Percentiles rank a stretch among this genome's conserved stretches.
Conservation (phyloP, 2,113 vertebrate species). For the Eubucco bourcierii region DNA sequence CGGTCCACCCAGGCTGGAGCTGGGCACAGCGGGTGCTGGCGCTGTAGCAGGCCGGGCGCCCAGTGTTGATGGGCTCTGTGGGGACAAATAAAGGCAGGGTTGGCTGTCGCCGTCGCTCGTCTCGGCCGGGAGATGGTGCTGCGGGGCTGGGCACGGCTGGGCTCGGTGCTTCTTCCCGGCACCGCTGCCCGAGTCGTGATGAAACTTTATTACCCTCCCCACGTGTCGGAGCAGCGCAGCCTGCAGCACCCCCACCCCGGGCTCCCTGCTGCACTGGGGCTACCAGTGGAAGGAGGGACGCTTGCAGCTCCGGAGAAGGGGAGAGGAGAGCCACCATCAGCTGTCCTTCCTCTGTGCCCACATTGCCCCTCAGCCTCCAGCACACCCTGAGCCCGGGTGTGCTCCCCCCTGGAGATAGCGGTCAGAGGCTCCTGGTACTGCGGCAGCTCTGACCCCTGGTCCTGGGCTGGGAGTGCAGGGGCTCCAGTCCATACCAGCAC, state of each 20-base stretch:
- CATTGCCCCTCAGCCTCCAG: too few relatives aligned
- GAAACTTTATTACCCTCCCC: background rate
- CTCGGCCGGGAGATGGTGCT: constrained; percentile 34
- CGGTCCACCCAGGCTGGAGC: background rate
- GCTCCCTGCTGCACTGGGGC: background rate
- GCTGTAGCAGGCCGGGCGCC: too few relatives aligned
- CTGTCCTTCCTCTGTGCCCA: too few relatives aligned
- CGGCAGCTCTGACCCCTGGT: background rate
- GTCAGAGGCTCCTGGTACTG: fast-evolving
- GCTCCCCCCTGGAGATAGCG: background rate
- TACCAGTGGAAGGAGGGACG: background rate
- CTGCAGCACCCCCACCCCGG: background rate
- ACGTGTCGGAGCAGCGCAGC: background rate
- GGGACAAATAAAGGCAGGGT: too few relatives aligned
- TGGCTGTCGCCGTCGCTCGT: background rate
- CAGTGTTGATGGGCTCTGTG: background rate
- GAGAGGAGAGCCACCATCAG: background rate
- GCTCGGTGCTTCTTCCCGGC: background rate
- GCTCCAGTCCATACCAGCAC: background rate
- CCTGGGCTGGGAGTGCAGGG: background rate
- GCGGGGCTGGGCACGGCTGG: background rate
- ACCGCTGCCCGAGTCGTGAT: background rate
- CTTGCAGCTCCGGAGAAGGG: background rate
- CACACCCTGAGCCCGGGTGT: background rate
- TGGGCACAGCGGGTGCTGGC: background rate